Percentiles rank a stretch among this genome's conserved stretches.
Evolutionary conservation across 2,113 vertebrate genomes (phyloP).

Genomic region (Athene noctua): DNA sequence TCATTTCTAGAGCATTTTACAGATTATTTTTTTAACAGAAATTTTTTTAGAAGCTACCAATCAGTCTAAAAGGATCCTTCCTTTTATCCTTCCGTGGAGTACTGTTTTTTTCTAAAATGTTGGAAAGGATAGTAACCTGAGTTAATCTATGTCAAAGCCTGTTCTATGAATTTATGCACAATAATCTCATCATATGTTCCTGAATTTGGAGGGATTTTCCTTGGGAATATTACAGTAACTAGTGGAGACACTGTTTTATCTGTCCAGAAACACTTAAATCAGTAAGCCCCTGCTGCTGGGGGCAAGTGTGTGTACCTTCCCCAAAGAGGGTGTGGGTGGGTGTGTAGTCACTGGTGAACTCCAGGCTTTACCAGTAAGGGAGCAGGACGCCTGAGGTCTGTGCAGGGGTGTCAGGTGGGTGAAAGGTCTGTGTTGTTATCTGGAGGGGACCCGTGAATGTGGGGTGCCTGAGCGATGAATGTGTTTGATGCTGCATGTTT

Average conservation of each 20-base stretch:
- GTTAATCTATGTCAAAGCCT: background rate
- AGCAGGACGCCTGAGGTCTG: background rate
- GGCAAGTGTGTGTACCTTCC: background rate
- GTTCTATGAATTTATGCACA: background rate
- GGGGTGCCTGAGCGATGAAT: rapidly evolving
- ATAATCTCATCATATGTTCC: background rate
- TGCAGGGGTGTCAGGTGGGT: rapidly evolving
- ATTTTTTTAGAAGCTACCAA: background rate
- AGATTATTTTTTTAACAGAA: background rate
- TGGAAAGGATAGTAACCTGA: background rate
- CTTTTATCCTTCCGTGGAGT: background rate
- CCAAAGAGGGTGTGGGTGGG: rapidly evolving
- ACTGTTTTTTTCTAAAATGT: background rate
- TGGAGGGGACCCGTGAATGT: rapidly evolving
- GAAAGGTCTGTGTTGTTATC: background rate
- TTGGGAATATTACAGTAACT: background rate
- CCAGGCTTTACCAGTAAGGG: background rate
- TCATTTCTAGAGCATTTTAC: background rate
- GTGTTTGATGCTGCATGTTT: background rate
- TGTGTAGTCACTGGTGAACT: background rate
- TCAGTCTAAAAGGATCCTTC: background rate
- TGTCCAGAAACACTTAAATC: background rate
- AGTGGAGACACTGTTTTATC: background rate
- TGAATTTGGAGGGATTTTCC: background rate
- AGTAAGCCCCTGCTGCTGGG: background rate